Percentiles rank a stretch among this genome's conserved stretches.
phyloP scores from a whole-genome alignment of 2,797 vertebrate species.

The Denticeps clupeoides region DNA sequence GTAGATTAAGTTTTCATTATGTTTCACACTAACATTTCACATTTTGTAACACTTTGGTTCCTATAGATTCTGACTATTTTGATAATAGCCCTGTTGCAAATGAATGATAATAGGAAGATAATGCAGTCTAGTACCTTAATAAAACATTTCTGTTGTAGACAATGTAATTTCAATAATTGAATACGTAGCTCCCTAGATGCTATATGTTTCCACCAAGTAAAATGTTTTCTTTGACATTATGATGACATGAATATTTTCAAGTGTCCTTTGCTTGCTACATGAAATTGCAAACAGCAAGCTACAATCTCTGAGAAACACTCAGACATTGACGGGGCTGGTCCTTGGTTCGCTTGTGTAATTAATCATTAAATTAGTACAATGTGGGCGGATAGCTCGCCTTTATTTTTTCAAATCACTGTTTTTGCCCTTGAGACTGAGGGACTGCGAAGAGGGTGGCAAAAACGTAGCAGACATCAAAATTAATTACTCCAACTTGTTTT shows the following conservation, averaged over 20 bases:
- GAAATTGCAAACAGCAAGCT: background rate
- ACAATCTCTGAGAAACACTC: slow-evolving; percentile 10
- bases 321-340: slow-evolving; percentile 24
- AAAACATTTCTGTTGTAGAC: too few species aligned
- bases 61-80: too few species aligned
- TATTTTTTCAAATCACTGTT: slow-evolving; percentile 33
- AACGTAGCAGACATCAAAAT: slow-evolving; percentile 31
- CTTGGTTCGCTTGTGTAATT: slow-evolving; percentile 35
- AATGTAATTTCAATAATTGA: too few species aligned
- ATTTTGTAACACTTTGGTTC: background rate
- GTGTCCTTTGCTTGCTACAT: too few species aligned
- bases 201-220: too few species aligned
- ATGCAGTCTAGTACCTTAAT: too few species aligned
- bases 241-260: too few species aligned
- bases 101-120: too few species aligned
- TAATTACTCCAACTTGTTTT: slow-evolving; percentile 24
- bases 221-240: too few species aligned
- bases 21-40: slow-evolving; percentile 4
- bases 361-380: slow-evolving; percentile 40
- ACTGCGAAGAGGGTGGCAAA: slow-evolving; percentile 28
- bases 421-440: slow-evolving; percentile 38
- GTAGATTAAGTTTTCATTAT: slow-evolving; percentile 24
- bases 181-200: too few species aligned
- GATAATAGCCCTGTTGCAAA: too few species aligned
- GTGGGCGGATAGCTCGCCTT: slow-evolving; percentile 32